Percentiles rank a stretch among this genome's conserved stretches.
phyloP scores from a whole-genome alignment of 1,140 invertebrate genomes.

The Diorhabda elongata region DNA sequence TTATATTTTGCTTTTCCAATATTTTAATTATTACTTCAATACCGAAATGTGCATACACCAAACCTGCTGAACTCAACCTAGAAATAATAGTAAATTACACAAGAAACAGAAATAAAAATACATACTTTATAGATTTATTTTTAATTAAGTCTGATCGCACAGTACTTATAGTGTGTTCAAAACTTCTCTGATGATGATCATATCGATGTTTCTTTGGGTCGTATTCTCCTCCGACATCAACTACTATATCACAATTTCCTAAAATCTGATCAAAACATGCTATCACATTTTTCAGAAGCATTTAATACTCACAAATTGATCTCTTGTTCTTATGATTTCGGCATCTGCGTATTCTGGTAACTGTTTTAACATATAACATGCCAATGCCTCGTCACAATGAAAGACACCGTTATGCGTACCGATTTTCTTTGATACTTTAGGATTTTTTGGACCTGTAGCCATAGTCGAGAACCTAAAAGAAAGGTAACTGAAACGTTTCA shows the following conservation, averaged over 20 bases:
- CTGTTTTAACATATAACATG: conserved; percentile 84
- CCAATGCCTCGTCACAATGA: conserved; percentile 95
- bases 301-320: conserved; percentile 34
- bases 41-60: conserved; percentile 91
- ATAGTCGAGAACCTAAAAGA: conserved; percentile 42
- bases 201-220: conserved; percentile 73
- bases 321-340: conserved; percentile 70
- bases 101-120: conserved; percentile 3
- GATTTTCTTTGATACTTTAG: conserved; percentile 52
- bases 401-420: conserved; percentile 81
- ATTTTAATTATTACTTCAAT: conserved; percentile 67
- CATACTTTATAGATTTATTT: conserved; percentile 41
- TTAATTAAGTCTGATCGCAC: conserved; percentile 50
- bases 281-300: conserved; percentile 9
- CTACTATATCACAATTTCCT: conserved; percentile 85
- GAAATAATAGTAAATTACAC: conserved; percentile 35
- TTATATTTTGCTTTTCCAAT: conserved; percentile 45
- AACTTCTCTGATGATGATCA: conserved; percentile 92
- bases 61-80: conserved; percentile 92
- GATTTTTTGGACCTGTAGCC: conserved; percentile 37
- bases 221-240: conserved; percentile 93
- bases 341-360: conserved; percentile 79
- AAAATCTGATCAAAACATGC: conserved; percentile 52
- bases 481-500: neutral
- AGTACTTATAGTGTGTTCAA: conserved; percentile 56